Evolutionary conservation across 2,113 vertebrate species (phyloP), one percentile per base, ranked within the genome.

Genomic region (Rhinoderma darwinii): DNA sequence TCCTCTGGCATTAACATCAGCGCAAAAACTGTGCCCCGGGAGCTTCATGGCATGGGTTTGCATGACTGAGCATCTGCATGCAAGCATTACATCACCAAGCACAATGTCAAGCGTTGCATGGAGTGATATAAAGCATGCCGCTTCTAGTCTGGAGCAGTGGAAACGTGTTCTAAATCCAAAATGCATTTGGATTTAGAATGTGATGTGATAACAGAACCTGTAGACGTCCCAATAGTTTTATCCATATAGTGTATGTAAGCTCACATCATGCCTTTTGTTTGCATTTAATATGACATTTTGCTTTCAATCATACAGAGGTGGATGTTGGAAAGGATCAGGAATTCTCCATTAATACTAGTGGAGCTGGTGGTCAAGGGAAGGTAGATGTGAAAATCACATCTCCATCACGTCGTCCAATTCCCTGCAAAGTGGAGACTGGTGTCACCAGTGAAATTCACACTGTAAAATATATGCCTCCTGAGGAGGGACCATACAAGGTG

Each of bases 311-410:
- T 35, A 74, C 89, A 98, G 97, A 97, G 85, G 95, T 97, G 91
- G 95, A 96, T 0, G 95, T 96, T 0, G 96, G 97, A 86, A 97
- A 95, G 91, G 97, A 98, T 88, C 95, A 97, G 89, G 97, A 97
- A 8, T 94, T 97, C 89, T 96, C 94, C 0, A 95, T 98, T 50
- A 97, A 97, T 88, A 94, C 96, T 0, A 97, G 97, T 90, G 97
- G 97, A 0, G 97, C 97, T 0, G 97, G 97, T 0, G 97, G 97
- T 44, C 97, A 97, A 91, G 97, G 97, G 79, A 97, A 97, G 87
- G 96, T 98, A 43, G 96, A 88, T 0, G 93, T 96, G n/a, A 96
- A 96, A 89, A 95, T 98, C 15, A 91, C 92, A 0, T 95, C 93
- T n/a, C 97, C 97, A 3, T 91, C 92, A 0, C 95, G 94, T 3